Evolutionary conservation across 2,113 vertebrate species (phyloP).

Genomic region (Megaceryle torquata): DNA sequence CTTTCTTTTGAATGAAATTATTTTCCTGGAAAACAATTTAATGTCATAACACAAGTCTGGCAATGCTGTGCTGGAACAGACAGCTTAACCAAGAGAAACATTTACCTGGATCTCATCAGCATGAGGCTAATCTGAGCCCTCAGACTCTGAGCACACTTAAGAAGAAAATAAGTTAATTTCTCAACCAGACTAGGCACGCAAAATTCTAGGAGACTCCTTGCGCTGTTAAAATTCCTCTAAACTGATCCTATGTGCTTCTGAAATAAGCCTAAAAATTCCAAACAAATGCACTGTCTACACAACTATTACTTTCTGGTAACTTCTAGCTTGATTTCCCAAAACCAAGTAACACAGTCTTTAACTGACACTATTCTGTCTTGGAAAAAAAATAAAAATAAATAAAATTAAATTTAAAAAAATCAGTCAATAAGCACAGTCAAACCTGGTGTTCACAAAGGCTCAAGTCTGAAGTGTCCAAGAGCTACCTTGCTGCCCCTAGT

Average conservation of each 20-base stretch:
- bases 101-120: not conserved
- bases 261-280: not conserved
- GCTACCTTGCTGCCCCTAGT: not conserved
- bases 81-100: not conserved
- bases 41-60: not conserved
- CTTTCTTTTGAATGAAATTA: not conserved
- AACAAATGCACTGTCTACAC: not conserved
- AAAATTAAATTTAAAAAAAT: not conserved
- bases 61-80: not conserved
- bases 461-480: not conserved
- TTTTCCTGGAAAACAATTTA: not conserved
- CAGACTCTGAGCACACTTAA: not conserved
- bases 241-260: not conserved
- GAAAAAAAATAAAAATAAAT: not conserved
- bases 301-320: not conserved
- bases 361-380: accelerated
- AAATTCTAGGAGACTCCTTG: not conserved
- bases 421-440: not conserved
- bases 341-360: not conserved
- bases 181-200: not conserved
- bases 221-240: not conserved
- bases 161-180: not conserved
- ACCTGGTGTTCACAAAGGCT: not conserved
- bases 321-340: not conserved
- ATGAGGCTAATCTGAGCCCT: not conserved